Conservation (phyloP, 2,113 vertebrate genomes). For the Rhinichthys klamathensis region DNA sequence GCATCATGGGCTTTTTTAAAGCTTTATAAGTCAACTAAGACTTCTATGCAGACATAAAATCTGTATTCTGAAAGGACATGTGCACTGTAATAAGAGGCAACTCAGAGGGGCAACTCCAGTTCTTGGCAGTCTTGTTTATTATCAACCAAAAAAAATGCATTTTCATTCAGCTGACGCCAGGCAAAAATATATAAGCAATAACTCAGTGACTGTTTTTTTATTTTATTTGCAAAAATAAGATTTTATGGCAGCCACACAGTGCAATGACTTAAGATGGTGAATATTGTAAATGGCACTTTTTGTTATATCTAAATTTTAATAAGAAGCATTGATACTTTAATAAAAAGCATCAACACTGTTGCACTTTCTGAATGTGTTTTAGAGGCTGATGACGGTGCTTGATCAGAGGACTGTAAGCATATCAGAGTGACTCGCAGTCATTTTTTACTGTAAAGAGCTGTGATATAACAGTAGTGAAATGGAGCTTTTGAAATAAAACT, state of each 20-base stretch:
- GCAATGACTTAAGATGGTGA: not conserved
- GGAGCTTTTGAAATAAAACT: conserved; percentile 33
- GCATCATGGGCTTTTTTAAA: not conserved
- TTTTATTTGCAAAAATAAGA: not conserved
- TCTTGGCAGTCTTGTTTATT: not conserved
- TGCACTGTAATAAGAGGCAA: not conserved
- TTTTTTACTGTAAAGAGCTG: not conserved
- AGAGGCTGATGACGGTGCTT: not conserved
- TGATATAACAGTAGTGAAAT: conserved; percentile 8
- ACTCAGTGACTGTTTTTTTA: not conserved
- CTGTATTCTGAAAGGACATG: not conserved
- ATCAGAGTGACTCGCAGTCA: not conserved
- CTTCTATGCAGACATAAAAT: not conserved
- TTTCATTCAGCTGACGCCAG: conserved; percentile 31
- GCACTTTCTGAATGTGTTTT: conserved; percentile 44
- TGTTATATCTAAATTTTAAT: not conserved
- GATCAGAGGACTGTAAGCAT: not conserved
- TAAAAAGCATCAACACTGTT: conserved; percentile 11
- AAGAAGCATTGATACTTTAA: conserved; percentile 4
- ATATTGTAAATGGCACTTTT: not conserved
- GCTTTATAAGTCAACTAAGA: not conserved
- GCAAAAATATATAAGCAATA: conserved; percentile 20
- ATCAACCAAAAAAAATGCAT: not conserved
- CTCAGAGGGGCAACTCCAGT: not conserved
- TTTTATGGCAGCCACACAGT: not conserved